Base-by-base conservation (phyloP, 2,113 vertebrate genomes). In the Oxyruncus cristatus region DNA sequence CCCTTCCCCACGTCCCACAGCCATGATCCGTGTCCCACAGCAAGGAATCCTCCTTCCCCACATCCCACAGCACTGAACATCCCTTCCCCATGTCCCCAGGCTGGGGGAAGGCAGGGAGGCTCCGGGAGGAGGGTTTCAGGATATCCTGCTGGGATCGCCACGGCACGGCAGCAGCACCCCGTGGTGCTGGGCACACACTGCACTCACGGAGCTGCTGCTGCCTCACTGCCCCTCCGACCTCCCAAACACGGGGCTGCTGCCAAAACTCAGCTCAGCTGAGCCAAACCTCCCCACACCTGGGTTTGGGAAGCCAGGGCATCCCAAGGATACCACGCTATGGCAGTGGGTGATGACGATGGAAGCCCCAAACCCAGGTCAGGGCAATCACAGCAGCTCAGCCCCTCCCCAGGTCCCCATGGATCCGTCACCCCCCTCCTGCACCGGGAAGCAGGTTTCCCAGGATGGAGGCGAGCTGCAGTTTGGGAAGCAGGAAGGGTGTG, bases 141-240 rank as follows among this genome's bases (percentile, higher is more conserved):
- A 17, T 0, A 35, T 6, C 8, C 17, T 2, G 55, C 68, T 17
- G 16, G 53, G 6, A 5, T 11, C 26, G 20, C 52, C 70, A 49
- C 24, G 2, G 96, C 71, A 6, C 94, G 77, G 94, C 96, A 97
- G 96, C 96, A 97, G 95, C 95, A 92, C 96, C 96, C 92, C 75
- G 92, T 97, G 96, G 96, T 1, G 73, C 94, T 6, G 59, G 33
- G 7, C 72, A 50, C 72, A 39, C 95, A 97, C 95, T 96, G 95
- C 96, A 96, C 83, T 19, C 91, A 8, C 24, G 4, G 53, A 53
- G 78, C 53, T 26, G 70, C 70, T 50, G 56, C 42, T 23, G 76
- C 77, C 27, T 16, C 65, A 0, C 77, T 4, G 16, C 42, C 74
- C 61, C 52, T 22, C 70, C 9, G 2, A 35, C 2, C 68, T 12